A percentile compares a stretch with the other conserved stretches of the same genome.
Evolutionary conservation across 2,113 vertebrate genomes (phyloP).

Genomic region (Pseudolaguvia tuberculata): DNA sequence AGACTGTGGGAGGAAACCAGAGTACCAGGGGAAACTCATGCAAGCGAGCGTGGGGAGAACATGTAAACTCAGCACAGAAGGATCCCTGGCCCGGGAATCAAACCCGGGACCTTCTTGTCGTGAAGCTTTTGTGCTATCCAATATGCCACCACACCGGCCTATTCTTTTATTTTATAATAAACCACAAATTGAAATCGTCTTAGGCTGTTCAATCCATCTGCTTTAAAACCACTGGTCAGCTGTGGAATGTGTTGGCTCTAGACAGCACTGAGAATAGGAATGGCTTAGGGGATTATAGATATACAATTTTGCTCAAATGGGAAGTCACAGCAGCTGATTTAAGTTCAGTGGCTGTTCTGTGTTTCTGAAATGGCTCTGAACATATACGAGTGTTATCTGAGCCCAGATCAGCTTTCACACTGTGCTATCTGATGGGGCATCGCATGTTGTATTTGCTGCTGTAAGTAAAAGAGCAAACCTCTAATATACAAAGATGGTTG

Average conservation of each 20-base stretch:
- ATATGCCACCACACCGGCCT: too few relatives aligned
- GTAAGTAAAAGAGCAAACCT: conserved; percentile 41
- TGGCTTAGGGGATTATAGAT: conserved; percentile 12
- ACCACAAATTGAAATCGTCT: neutral
- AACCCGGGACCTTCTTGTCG: too few relatives aligned
- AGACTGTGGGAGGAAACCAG: too few relatives aligned
- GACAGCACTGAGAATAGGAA: conserved; percentile 29
- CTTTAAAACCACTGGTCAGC: conserved; percentile 31
- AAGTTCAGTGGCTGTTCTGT: conserved; percentile 35
- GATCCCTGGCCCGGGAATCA: too few relatives aligned
- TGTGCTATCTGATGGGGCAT: conserved; percentile 50
- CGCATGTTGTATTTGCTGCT: conserved; percentile 41
- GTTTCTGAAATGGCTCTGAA: conserved; percentile 20
- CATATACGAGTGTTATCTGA: neutral
- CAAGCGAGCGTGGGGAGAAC: too few relatives aligned
- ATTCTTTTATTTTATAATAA: neutral
- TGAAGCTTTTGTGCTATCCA: too few relatives aligned
- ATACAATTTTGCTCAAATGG: conserved; percentile 9
- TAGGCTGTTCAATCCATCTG: conserved; percentile 20
- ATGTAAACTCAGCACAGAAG: too few relatives aligned
- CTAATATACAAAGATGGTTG: conserved; percentile 54
- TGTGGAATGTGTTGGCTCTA: conserved; percentile 13
- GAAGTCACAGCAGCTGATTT: conserved; percentile 31
- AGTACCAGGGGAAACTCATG: too few relatives aligned
- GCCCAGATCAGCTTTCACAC: conserved; percentile 11